Evolutionary conservation across 2,888 invertebrate species (phyloP).

Genomic region (Ctenicera cuprea): DNA sequence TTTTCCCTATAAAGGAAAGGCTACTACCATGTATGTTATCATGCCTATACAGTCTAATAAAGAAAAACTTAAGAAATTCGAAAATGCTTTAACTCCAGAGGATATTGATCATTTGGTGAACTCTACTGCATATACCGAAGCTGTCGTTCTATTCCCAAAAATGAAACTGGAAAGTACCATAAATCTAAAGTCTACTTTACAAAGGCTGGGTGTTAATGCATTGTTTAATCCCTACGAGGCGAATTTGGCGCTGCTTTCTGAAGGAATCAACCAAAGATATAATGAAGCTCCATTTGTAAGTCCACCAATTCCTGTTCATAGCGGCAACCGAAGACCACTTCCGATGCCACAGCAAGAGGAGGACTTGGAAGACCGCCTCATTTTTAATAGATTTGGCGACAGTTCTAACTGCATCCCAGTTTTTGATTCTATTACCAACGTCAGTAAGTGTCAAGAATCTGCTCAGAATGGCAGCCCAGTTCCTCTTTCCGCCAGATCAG

Average conservation of each 20-base stretch:
- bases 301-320: neutral
- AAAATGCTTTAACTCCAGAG: conserved; percentile 72
- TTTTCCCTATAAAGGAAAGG: conserved; percentile 82
- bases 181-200: conserved; percentile 75
- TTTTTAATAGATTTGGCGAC: conserved; percentile 61
- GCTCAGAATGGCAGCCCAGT: neutral
- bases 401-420: conserved; percentile 63
- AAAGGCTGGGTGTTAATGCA: conserved; percentile 77
- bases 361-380: conserved; percentile 45
- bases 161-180: conserved; percentile 80
- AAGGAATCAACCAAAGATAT: conserved; percentile 63
- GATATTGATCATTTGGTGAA: conserved; percentile 74
- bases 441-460: conserved; percentile 51
- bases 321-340: neutral
- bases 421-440: conserved; percentile 62
- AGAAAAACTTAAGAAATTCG: conserved; percentile 72
- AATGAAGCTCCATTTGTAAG: conserved; percentile 31
- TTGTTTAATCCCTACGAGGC: conserved; percentile 79
- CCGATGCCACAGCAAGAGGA: neutral
- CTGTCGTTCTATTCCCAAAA: conserved; percentile 80
- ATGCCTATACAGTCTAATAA: conserved; percentile 76
- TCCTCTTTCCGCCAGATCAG: neutral
- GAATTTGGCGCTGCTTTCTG: conserved; percentile 81
- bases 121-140: conserved; percentile 72
- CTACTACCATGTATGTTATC: conserved; percentile 80